Evolutionary conservation across 1,140 invertebrate genomes (phyloP).

Genomic region (Latrodectus geometricus): DNA sequence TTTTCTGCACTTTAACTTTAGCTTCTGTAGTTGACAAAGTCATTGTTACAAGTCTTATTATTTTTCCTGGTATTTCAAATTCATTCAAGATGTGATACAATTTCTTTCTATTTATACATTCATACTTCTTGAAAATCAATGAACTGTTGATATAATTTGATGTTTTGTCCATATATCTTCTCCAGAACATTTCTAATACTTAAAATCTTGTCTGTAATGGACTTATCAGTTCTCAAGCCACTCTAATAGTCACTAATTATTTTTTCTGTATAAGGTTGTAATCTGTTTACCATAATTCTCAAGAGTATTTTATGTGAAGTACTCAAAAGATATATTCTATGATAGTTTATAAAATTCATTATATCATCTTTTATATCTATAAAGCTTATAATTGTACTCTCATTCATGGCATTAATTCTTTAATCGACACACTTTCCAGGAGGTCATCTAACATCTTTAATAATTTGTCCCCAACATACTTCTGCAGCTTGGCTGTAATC

Average conservation of each 20-base stretch:
- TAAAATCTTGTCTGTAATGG: background rate
- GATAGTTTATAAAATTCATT: too few relatives aligned
- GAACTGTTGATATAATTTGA: background rate
- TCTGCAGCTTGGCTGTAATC: background rate
- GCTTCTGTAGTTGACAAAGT: background rate
- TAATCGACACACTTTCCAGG: background rate
- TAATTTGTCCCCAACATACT: background rate
- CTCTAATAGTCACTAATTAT: background rate
- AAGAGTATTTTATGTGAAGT: background rate
- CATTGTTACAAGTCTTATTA: background rate
- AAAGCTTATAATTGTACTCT: too few relatives aligned
- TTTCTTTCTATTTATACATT: background rate
- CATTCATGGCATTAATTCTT: background rate
- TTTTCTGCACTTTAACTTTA: too few relatives aligned
- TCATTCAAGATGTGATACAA: background rate
- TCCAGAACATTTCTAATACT: background rate
- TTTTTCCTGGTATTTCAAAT: background rate
- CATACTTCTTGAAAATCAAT: background rate
- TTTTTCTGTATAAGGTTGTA: background rate
- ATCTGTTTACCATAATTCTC: background rate
- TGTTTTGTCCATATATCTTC: background rate
- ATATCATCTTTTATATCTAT: too few relatives aligned
- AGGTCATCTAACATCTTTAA: background rate
- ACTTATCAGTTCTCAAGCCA: too few relatives aligned
- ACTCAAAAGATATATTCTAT: too few relatives aligned